phyloP scores from a whole-genome alignment of 2,888 invertebrate genomes.

The Antheraea assamensis region DNA sequence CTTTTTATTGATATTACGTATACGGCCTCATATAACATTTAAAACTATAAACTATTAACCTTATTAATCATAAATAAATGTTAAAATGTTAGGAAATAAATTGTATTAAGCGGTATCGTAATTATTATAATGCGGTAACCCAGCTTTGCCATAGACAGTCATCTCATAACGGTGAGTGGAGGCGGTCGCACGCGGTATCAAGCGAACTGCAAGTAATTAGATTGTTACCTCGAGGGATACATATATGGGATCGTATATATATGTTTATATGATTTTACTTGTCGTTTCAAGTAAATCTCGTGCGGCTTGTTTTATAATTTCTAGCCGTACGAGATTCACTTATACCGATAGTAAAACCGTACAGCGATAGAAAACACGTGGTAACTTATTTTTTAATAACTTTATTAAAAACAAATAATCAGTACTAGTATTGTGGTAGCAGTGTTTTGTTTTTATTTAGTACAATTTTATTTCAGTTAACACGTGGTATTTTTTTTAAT shows the following conservation, averaged over 20 bases:
- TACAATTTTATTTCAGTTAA: too few relatives aligned
- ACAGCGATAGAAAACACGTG: conserved; percentile 20
- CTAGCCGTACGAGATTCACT: conserved; percentile 70
- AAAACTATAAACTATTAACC: too few relatives aligned
- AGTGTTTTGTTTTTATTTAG: too few relatives aligned
- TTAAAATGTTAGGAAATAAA: background rate
- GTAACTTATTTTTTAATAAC: background rate
- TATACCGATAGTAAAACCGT: conserved; percentile 49
- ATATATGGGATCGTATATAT: too few relatives aligned
- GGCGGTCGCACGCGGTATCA: conserved; percentile 7
- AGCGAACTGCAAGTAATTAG: background rate
- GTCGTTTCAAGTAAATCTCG: conserved; percentile 77
- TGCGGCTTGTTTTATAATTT: conserved; percentile 61
- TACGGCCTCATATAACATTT: too few relatives aligned
- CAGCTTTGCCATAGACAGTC: conserved; percentile 17
- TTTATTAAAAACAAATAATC: too few relatives aligned
- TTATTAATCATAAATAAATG: background rate
- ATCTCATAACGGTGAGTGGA: conserved; percentile 2
- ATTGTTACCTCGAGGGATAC: background rate
- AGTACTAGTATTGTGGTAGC: too few relatives aligned
- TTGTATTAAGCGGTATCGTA: background rate
- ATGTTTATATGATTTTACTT: conserved; percentile 26
- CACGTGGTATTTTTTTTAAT: too few relatives aligned
- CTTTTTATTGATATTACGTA: too few relatives aligned
- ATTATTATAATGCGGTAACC: conserved; percentile 10